A percentile compares a stretch with the other conserved stretches of the same genome.
These are phyloP conservation scores for Camponotus pennsylvanicus DNA, from an alignment of 1,140 invertebrate species.

Conservation along the genomic window DNA sequence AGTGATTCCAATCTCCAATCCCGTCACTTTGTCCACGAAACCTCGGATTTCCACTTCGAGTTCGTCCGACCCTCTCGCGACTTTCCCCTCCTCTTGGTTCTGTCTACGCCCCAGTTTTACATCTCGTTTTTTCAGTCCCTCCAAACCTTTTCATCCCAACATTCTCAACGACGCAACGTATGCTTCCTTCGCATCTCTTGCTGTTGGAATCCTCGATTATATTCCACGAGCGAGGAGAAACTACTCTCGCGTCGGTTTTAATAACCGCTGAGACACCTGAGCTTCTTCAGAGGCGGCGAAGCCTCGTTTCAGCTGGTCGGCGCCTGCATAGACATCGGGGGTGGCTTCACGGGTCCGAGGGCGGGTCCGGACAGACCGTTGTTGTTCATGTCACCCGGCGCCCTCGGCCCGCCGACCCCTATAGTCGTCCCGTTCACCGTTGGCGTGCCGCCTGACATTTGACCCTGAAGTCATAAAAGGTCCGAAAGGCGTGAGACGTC, in stretches of 20 bases:
- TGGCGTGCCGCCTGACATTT: conserved; percentile 81
- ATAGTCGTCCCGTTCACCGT: conserved; percentile 83
- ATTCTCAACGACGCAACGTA: conserved; percentile 27
- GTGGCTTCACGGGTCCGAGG: conserved; percentile 83
- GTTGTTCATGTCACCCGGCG: conserved; percentile 85
- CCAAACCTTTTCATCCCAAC: not conserved
- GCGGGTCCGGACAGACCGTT: conserved; percentile 84
- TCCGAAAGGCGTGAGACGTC: conserved; percentile 24
- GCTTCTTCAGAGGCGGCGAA: conserved; percentile 83
- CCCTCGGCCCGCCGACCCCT: conserved; percentile 80
- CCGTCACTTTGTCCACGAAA: conserved; percentile 43
- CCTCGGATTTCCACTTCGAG: conserved; percentile 14
- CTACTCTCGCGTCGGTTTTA: conserved; percentile 67
- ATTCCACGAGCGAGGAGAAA: conserved; percentile 33
- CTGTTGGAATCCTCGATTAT: conserved; percentile 1
- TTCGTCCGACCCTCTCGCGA: not conserved
- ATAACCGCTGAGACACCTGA: conserved; percentile 85
- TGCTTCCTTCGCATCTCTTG: not conserved
- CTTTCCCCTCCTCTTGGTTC: not conserved
- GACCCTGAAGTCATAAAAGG: conserved; percentile 80
- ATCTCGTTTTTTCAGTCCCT: not conserved
- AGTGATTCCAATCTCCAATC: conserved; percentile 64
- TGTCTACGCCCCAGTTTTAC: not conserved
- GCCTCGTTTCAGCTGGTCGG: conserved; percentile 86
- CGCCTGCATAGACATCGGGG: conserved; percentile 85